Evolutionary conservation across 1,140 invertebrate species (phyloP).

Genomic region (Drosophila kurseongensis): DNA sequence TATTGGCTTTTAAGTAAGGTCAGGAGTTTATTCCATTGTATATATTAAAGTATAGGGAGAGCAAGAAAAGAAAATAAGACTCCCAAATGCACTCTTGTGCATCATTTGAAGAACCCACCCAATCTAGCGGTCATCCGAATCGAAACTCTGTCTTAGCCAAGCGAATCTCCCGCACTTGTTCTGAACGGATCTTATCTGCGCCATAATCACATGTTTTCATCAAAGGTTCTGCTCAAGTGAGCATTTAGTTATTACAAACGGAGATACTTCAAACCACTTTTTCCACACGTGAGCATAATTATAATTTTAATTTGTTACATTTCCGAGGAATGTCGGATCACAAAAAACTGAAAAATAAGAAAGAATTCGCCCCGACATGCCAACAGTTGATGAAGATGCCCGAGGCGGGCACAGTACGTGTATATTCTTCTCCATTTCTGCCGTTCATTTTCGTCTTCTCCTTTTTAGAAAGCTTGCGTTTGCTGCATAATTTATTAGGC

Average conservation of each 20-base stretch:
- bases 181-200: constrained; percentile 8
- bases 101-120: background rate
- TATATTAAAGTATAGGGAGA: too few relatives aligned
- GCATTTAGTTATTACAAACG: constrained; percentile 37
- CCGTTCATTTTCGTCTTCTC: constrained; percentile 26
- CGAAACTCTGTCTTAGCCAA: background rate
- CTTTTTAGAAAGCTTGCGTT: constrained; percentile 70
- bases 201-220: constrained; percentile 4
- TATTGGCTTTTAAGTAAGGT: too few relatives aligned
- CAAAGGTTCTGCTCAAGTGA: constrained; percentile 30
- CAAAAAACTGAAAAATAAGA: constrained; percentile 6
- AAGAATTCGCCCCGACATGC: constrained; percentile 21
- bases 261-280: constrained; percentile 18
- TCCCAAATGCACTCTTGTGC: background rate
- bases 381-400: constrained; percentile 36
- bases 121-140: background rate
- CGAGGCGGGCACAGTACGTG: constrained; percentile 18
- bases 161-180: constrained; percentile 14
- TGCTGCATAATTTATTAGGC: constrained; percentile 78
- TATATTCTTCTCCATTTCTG: constrained; percentile 9
- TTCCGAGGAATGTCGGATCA: constrained; percentile 13
- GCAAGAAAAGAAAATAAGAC: background rate
- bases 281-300: constrained; percentile 33
- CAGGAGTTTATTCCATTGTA: too few relatives aligned
- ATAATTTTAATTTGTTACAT: constrained; percentile 39